Conservation (phyloP, 2,113 vertebrate species). For the Xiphorhynchus elegans region DNA sequence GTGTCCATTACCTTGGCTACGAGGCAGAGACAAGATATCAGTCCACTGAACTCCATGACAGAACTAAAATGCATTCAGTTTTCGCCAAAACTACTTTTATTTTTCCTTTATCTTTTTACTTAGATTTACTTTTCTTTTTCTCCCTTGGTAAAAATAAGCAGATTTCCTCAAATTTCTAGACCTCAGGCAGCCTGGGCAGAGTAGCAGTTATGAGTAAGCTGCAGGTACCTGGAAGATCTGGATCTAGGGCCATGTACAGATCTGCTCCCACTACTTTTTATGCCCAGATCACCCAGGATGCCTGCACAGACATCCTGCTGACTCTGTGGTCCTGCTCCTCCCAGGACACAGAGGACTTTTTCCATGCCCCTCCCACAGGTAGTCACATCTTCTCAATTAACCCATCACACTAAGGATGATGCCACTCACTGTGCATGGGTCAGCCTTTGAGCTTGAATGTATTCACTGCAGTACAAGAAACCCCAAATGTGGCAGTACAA, state of each 20-base stretch:
- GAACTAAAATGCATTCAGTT: neutral
- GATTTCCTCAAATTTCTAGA: neutral
- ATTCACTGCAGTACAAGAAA: neutral
- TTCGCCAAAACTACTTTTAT: neutral
- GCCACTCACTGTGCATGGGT: accelerated
- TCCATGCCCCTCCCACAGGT: neutral
- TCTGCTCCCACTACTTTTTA: neutral
- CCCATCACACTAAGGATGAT: neutral
- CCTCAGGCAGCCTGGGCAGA: neutral
- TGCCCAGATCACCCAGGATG: neutral
- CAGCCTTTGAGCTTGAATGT: neutral
- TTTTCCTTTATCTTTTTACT: neutral
- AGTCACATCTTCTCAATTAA: neutral
- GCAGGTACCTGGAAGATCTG: neutral
- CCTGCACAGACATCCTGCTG: neutral
- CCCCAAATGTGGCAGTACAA: neutral
- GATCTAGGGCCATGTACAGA: neutral
- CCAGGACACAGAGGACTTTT: neutral
- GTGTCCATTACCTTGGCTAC: accelerated
- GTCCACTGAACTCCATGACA: neutral
- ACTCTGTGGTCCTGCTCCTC: neutral
- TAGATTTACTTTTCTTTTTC: neutral
- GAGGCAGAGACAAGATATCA: neutral
- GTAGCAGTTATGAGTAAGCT: neutral
- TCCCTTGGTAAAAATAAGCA: neutral